These are phyloP conservation scores for Silurus asotus DNA, from an alignment of 2,113 vertebrate genomes.

Conservation along the genomic window DNA sequence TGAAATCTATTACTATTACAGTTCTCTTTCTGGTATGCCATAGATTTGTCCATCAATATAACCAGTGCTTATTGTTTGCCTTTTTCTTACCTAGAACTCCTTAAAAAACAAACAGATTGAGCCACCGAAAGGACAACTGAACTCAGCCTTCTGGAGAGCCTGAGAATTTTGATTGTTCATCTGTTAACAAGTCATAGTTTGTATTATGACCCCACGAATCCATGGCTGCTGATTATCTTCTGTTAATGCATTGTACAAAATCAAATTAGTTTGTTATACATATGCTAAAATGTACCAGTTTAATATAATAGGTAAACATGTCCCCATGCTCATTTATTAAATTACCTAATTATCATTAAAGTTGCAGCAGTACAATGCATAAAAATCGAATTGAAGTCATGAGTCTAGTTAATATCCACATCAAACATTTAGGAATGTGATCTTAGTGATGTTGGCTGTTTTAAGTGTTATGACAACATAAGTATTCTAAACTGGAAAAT, in stretches of 20 bases:
- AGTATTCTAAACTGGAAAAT: neutral
- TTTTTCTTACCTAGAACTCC: slow-evolving; percentile 56
- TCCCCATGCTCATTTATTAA: neutral
- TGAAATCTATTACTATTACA: neutral
- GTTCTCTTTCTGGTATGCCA: neutral
- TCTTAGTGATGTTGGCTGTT: neutral
- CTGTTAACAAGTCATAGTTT: neutral
- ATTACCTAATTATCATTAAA: neutral
- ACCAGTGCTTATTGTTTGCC: neutral
- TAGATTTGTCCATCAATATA: neutral
- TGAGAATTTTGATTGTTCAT: slow-evolving; percentile 51
- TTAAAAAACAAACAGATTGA: slow-evolving; percentile 73
- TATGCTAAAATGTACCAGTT: neutral
- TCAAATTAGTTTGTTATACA: neutral
- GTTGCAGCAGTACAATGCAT: neutral
- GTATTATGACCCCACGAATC: neutral
- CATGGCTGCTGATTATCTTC: neutral
- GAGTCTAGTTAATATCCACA: neutral
- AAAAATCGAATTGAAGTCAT: neutral
- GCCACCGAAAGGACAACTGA: slow-evolving; percentile 81
- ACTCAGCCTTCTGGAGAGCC: slow-evolving; percentile 80
- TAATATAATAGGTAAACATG: neutral
- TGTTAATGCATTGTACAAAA: neutral
- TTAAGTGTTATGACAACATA: neutral
- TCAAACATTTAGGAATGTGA: neutral